Evolutionary conservation across 2,888 invertebrate genomes (phyloP).

Genomic region (Oxystoma pomonae): DNA sequence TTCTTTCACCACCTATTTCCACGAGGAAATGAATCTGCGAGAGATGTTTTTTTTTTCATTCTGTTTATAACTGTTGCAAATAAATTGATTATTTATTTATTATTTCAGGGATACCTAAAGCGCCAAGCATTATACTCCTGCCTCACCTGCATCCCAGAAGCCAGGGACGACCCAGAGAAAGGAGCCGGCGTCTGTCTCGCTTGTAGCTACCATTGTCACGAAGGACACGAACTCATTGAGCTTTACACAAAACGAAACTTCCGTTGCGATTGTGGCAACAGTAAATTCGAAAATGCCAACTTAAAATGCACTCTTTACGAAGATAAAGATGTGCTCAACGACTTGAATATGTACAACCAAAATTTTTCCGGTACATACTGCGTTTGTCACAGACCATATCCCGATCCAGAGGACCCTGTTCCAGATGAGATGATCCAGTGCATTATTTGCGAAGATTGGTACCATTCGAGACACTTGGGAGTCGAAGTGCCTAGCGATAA

Average conservation of each 20-base stretch:
- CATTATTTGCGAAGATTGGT: constrained; percentile 97
- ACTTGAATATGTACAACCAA: constrained; percentile 80
- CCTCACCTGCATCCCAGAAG: constrained; percentile 76
- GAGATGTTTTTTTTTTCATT: too few species aligned
- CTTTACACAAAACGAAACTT: constrained; percentile 95
- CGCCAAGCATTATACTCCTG: constrained; percentile 95
- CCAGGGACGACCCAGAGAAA: constrained; percentile 54
- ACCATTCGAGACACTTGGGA: constrained; percentile 76
- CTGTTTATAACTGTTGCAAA: too few species aligned
- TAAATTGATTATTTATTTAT: too few species aligned
- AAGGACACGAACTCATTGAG: constrained; percentile 91
- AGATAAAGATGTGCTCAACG: constrained; percentile 62
- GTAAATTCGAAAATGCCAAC: constrained; percentile 55
- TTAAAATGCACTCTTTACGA: constrained; percentile 64
- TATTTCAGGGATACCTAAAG: constrained; percentile 80
- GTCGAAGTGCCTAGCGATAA: constrained; percentile 52
- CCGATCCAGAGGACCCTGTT: constrained; percentile 78
- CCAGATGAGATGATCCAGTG: constrained; percentile 97
- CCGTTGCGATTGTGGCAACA: constrained; percentile 92
- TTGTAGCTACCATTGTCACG: constrained; percentile 92
- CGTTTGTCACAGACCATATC: constrained; percentile 87
- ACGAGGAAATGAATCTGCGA: too few species aligned
- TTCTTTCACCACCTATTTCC: too few species aligned
- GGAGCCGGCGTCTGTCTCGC: constrained; percentile 89
- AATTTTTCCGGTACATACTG: constrained; percentile 95